Base-by-base conservation (phyloP, 2,888 invertebrate species). In the Cybosia mesomella region DNA sequence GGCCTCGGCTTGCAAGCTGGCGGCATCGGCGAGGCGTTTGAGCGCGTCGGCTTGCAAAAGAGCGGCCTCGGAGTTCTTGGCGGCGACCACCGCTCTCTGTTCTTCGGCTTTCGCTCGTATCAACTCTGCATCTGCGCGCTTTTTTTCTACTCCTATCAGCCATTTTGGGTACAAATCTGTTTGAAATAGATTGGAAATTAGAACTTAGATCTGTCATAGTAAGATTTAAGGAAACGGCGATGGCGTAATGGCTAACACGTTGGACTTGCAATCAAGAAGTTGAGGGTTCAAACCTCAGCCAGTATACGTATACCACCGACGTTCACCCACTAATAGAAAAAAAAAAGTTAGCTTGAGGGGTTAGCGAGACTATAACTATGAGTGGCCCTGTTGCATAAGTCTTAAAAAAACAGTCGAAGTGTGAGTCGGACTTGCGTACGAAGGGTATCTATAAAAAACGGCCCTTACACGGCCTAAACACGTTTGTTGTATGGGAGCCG, bases 111-210 rank as follows among this genome's bases (percentile, higher is more conserved):
- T 88, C 0, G 92, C 92, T 54, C 90, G 79, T 18, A 83, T 79
- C 18, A 90, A 73, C 54, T 92, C 93, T 0, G 92, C 91, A 2
- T 92, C 89, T 0, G 91, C 90, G 0, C 92, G 85, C 65, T 90
- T 91, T 68, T 89, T 88, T 70, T 92, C 93, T 2, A 92, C 86
- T 67, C 91, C 88, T 83, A 92, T 87, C 13, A 92, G 69, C 92
- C 92, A 92, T 83, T 91, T 87, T 18, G 91, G 93, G 66, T 91
- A 92, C 3, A 92, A 71, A 70, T 84, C 92, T 92, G 70, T 43
- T 21, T 32, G 5, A 24, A 71, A 67, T 62, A 36, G 15, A 36
- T 59, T 36, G 22, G 5, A 15, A 24, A 24, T 24, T 55, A 55
- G 24, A 24, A 22, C 1, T 22, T 55, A 11, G 11, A 8, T n/a